These are phyloP conservation scores for Hemiprocne comata DNA, from an alignment of 2,113 vertebrate species.

Conservation along the genomic window DNA sequence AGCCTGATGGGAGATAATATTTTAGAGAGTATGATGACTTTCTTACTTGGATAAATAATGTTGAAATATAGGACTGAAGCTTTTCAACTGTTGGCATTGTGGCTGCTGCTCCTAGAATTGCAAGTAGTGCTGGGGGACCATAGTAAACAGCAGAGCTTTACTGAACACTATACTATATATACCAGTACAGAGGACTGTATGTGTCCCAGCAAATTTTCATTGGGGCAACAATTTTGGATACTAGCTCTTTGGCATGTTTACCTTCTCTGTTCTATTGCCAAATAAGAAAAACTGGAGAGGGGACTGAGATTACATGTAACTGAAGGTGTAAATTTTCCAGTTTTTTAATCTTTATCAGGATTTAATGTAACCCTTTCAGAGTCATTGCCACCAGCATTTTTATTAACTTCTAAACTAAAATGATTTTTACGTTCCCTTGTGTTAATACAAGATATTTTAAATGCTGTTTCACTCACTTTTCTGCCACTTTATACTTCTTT, in stretches of 20 bases:
- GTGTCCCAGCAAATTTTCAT: neutral
- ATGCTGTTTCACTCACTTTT: neutral
- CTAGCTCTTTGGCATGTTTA: neutral
- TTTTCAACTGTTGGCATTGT: neutral
- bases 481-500: neutral
- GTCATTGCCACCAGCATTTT: neutral
- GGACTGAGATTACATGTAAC: neutral
- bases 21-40: neutral
- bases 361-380: neutral
- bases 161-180: rapidly evolving
- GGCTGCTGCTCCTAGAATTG: neutral
- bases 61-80: neutral
- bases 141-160: neutral
- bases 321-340: neutral
- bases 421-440: neutral
- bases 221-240: neutral
- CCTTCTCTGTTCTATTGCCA: neutral
- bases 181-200: neutral
- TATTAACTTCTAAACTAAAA: neutral
- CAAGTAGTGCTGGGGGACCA: neutral
- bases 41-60: neutral
- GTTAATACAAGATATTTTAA: neutral
- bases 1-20: neutral
- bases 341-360: neutral
- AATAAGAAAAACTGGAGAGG: neutral